Evolutionary conservation across 2,888 invertebrate genomes (phyloP), one percentile per base, ranked within the genome.

Genomic region (Acanthopleura granulata): DNA sequence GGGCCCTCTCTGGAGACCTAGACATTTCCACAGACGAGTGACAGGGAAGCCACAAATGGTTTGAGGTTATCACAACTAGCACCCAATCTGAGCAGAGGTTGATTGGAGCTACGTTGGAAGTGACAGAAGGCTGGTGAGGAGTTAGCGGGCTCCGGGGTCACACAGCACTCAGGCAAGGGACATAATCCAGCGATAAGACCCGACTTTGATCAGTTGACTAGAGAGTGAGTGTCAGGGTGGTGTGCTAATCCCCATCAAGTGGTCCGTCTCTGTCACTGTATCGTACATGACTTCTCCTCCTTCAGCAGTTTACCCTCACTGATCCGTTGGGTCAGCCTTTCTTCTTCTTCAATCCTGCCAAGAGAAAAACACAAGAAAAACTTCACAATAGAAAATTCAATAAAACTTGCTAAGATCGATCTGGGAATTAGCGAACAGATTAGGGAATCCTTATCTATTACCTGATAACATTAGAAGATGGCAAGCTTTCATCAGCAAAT

Each of bases 261-360:
- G 18, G 18, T 14, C n/a, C 18, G 57, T 4, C 57, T 57, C 57
- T n/a, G 18, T 83, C 75, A 87, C 81, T 87, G 87, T 62, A 87
- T 78, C 66, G 72, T 72, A 77, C 86, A 86, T 66, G 82, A 84
- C 74, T 86, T 86, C 66, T 86, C 85, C 40, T 85, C 85, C 76
- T 81, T 83, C 70, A 87, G 75, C 22, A 86, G 74, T 72, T 82
- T 78, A 3, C 86, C 86, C 27, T 86, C 81, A 29, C 81, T 81
- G 16, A 87, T 85, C 74, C 83, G 79, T 61, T 81, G 76, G 73
- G 86, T 86, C 75, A 86, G 62, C 29, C 81, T 77, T 75, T 86
- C 86, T 57, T 87, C 87, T 74, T 87, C 86, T 70, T 86, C 86
- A 80, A 87, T 87, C 27, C 87, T 87, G 80, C 72, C 82, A 80